Evolutionary conservation across 64 coral and sea anemone species (phyloP).

Genomic region (Actinia tenebrosa): DNA sequence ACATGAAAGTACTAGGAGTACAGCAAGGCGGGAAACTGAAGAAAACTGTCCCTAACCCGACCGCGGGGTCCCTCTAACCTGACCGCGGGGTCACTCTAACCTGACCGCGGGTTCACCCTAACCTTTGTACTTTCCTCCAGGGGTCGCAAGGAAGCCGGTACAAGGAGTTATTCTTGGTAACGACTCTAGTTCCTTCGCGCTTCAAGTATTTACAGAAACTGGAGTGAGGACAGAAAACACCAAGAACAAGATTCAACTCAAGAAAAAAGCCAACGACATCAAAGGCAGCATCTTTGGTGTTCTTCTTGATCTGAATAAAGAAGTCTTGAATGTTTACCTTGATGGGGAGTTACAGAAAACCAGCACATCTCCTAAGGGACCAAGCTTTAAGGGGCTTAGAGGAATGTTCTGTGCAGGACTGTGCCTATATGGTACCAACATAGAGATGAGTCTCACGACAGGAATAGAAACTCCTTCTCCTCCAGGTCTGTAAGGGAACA

Average conservation of each 20-base stretch:
- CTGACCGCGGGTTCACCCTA: too few species aligned
- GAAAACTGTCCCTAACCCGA: too few species aligned
- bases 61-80: too few species aligned
- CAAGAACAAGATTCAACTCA: conserved; percentile 72
- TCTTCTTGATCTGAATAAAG: conserved; percentile 74
- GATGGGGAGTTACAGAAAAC: conserved; percentile 77
- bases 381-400: conserved; percentile 69
- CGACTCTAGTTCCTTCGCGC: conserved; percentile 46
- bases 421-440: conserved; percentile 76
- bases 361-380: conserved; percentile 57
- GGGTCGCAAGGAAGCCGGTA: conserved; percentile 51
- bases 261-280: conserved; percentile 62
- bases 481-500: conserved; percentile 40
- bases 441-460: conserved; percentile 56
- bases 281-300: conserved; percentile 69
- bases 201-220: conserved; percentile 63
- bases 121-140: background rate
- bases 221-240: conserved; percentile 55
- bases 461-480: conserved; percentile 62
- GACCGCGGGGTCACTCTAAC: too few species aligned
- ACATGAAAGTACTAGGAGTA: too few species aligned
- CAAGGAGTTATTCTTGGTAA: conserved; percentile 78
- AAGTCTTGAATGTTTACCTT: conserved; percentile 73
- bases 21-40: too few species aligned
- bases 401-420: conserved; percentile 64